phyloP scores from a whole-genome alignment of 2,797 vertebrate genomes.

The Dendrocincla fuliginosa region DNA sequence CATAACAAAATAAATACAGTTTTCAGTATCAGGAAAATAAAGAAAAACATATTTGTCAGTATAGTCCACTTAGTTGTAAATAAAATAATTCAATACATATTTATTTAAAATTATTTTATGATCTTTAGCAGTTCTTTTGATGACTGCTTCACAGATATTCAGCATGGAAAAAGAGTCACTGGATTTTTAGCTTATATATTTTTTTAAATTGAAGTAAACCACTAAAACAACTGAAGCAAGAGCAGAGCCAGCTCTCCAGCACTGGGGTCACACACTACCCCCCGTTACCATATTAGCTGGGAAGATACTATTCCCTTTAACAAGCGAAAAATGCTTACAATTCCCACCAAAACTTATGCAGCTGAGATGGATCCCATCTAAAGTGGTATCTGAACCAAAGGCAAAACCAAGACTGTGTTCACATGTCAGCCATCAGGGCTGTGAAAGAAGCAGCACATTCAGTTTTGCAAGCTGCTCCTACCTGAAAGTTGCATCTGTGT shows the following conservation, averaged over 20 bases:
- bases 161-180: rapidly evolving
- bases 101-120: not conserved
- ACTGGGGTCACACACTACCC: too few relatives aligned
- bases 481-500: not conserved
- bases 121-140: not conserved
- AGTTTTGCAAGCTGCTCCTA: not conserved
- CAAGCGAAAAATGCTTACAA: not conserved
- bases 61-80: not conserved
- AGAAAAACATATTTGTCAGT: not conserved
- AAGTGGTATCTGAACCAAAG: not conserved
- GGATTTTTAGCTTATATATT: not conserved
- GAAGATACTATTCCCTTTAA: not conserved
- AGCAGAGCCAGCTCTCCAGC: not conserved
- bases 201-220: not conserved
- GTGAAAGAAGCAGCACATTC: not conserved
- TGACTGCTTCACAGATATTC: not conserved
- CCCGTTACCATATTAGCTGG: not conserved
- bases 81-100: not conserved
- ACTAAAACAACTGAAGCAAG: too few relatives aligned
- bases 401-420: not conserved
- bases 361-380: not conserved
- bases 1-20: not conserved
- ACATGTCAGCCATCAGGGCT: not conserved
- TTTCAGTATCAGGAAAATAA: not conserved
- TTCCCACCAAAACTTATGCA: not conserved